Conservation (phyloP, 2,797 vertebrate genomes). For the Aplochiton taeniatus region DNA sequence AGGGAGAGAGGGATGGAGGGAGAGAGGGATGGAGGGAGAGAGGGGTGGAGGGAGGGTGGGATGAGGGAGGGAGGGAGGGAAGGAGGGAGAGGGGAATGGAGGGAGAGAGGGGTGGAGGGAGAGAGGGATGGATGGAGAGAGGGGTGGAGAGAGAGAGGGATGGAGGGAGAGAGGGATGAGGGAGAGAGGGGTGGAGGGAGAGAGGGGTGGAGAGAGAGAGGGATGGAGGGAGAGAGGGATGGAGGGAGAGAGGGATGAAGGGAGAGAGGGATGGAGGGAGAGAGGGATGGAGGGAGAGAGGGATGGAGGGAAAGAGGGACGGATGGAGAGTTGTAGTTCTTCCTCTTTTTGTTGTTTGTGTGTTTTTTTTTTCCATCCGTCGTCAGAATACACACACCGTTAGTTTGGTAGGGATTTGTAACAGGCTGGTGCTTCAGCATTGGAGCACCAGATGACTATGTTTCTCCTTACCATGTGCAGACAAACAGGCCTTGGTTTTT, state of each 20-base stretch:
- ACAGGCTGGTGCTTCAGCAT: too few species aligned
- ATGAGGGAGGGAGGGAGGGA: background rate
- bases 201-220: background rate
- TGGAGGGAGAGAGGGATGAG: background rate
- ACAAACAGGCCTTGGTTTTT: too few species aligned
- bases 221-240: background rate
- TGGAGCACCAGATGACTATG: too few species aligned
- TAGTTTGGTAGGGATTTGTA: background rate
- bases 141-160: slow-evolving; percentile 7
- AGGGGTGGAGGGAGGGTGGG: background rate
- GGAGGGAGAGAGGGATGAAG: background rate
- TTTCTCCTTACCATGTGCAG: too few species aligned
- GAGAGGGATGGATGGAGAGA: slow-evolving; percentile 30
- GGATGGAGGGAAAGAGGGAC: too few species aligned
- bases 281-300: background rate
- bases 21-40: background rate
- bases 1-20: background rate
- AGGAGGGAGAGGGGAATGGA: too few species aligned
- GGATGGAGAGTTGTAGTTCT: too few species aligned
- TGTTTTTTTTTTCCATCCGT: too few species aligned
- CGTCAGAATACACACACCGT: background rate
- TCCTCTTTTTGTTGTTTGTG: too few species aligned
- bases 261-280: background rate
- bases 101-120: background rate
- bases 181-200: background rate